Evolutionary conservation across 2,797 vertebrate species (phyloP).

Genomic region (Bufotes viridis): DNA sequence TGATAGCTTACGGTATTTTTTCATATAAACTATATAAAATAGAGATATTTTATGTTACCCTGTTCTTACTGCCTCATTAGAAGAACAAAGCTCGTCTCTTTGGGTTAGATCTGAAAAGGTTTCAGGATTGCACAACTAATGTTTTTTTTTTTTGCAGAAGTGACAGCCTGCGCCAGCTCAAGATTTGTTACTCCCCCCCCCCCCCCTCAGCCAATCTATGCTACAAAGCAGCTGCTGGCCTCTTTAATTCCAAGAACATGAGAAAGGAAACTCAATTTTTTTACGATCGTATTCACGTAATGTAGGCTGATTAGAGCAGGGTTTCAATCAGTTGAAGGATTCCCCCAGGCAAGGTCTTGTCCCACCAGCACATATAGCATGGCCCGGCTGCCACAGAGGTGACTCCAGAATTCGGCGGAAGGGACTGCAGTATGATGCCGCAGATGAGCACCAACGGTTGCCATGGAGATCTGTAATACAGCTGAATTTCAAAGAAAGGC

Average conservation of each 20-base stretch:
- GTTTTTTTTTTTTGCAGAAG: slow-evolving; percentile 30
- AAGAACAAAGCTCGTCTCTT: not conserved
- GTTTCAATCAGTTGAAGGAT: slow-evolving; percentile 64
- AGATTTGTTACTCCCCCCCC: slow-evolving; percentile 34
- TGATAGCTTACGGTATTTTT: not conserved
- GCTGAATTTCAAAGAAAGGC: slow-evolving; percentile 69
- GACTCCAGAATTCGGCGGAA: slow-evolving; percentile 68
- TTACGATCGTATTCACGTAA: slow-evolving; percentile 46
- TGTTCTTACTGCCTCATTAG: not conserved
- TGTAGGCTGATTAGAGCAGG: slow-evolving; percentile 68
- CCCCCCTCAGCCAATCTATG: slow-evolving; percentile 35
- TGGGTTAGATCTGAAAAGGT: not conserved
- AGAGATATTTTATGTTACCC: not conserved
- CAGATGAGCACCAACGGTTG: slow-evolving; percentile 84
- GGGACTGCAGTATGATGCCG: slow-evolving; percentile 77
- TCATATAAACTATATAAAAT: not conserved
- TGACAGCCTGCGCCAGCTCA: slow-evolving; percentile 14
- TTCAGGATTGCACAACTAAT: slow-evolving; percentile 21
- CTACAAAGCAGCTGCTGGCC: slow-evolving; percentile 59
- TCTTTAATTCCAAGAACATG: slow-evolving; percentile 27
- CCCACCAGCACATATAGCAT: slow-evolving; percentile 67
- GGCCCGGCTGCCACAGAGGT: slow-evolving; percentile 69
- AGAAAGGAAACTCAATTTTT: slow-evolving; percentile 36
- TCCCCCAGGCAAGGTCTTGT: slow-evolving; percentile 68
- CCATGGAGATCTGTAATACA: slow-evolving; percentile 84